These are phyloP conservation scores for Dendrolimus houi DNA, from an alignment of 2,888 invertebrate genomes.

Conservation along the genomic window DNA sequence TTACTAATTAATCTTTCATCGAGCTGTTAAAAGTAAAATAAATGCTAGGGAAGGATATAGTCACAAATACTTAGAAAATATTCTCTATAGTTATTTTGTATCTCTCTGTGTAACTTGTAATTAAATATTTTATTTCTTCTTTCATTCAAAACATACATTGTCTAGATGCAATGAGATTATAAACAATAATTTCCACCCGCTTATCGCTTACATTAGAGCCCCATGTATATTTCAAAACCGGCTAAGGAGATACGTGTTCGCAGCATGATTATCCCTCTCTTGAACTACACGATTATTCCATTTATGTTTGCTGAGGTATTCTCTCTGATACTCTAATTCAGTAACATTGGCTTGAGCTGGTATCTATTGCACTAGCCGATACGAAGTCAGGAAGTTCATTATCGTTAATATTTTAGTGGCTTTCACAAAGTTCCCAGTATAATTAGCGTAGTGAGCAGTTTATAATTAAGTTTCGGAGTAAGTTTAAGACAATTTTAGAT, in stretches of 20 bases:
- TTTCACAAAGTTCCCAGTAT: conserved; percentile 12
- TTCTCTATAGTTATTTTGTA: too few species aligned
- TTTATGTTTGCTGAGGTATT: conserved; percentile 49
- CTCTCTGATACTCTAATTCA: conserved; percentile 39
- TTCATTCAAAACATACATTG: too few species aligned
- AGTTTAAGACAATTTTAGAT: conserved; percentile 11
- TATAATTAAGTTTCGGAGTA: conserved; percentile 15
- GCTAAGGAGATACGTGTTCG: not conserved
- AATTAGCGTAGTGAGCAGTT: conserved; percentile 14
- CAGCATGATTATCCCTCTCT: conserved; percentile 38
- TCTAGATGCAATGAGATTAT: too few species aligned
- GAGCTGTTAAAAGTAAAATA: too few species aligned
- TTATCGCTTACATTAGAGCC: conserved; percentile 23
- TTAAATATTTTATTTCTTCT: too few species aligned
- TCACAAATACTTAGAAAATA: too few species aligned
- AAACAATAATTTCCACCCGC: conserved; percentile 8
- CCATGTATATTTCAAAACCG: conserved; percentile 19
- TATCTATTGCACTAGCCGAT: conserved; percentile 28
- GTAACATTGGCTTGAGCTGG: conserved; percentile 29
- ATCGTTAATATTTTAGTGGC: conserved; percentile 19
- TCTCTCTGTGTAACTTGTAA: too few species aligned
- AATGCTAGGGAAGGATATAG: too few species aligned
- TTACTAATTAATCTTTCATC: too few species aligned
- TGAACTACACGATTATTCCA: conserved; percentile 64
- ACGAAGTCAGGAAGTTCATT: conserved; percentile 16